Evolutionary conservation across 2,113 vertebrate genomes (phyloP), one percentile per base, ranked within the genome.

Genomic region (Tragulus kanchil): DNA sequence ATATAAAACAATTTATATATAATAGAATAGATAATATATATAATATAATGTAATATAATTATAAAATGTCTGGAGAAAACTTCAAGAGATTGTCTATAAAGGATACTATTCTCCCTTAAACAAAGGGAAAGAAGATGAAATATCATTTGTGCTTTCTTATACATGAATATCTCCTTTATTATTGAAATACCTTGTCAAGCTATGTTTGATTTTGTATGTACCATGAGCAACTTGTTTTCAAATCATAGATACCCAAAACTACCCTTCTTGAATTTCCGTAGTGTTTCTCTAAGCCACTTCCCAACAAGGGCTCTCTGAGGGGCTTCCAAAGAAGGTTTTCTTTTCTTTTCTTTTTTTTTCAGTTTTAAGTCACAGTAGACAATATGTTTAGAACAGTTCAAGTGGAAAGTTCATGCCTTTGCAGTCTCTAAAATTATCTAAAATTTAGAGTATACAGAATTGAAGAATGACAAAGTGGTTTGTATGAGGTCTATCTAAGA

Each of bases 281-380:
- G 17, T 0, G 1, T 5, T 15, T 8, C 6, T 56, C 5, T 23
- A 13, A 48, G 1, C 16, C 64, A 58, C 12, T 52, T 28, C 10
- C 31, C 54, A 59, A 0, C 10, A 13, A 67, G n/a, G 5, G 59
- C 23, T 61, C 45, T 31, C 12, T 45, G 7, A 78, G 10, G 21
- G 2, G 4, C 5, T 85, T 48, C 45, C 16, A 28, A 7, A 8
- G 10, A 10, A 59, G 16, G 79, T 31, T 31, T 65, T 7, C 1
- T n/a, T 65, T 64, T 26, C 6, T 61, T 19, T 61, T 61, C 12
- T 59, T 59, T 19, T 61, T 64, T 31, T 65, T 31, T 65, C 36
- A 36, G 36, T 16, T 62, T 26, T 6, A 31, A n/a, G 64, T 65
- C 17, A 65, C 5, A 31, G 8, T 8, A 52, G 8, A 45, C 4